Percentiles rank a stretch among this genome's conserved stretches.
These are phyloP conservation scores for Frieseomelitta varia DNA, from an alignment of 1,140 invertebrate genomes.

Conservation along the genomic window DNA sequence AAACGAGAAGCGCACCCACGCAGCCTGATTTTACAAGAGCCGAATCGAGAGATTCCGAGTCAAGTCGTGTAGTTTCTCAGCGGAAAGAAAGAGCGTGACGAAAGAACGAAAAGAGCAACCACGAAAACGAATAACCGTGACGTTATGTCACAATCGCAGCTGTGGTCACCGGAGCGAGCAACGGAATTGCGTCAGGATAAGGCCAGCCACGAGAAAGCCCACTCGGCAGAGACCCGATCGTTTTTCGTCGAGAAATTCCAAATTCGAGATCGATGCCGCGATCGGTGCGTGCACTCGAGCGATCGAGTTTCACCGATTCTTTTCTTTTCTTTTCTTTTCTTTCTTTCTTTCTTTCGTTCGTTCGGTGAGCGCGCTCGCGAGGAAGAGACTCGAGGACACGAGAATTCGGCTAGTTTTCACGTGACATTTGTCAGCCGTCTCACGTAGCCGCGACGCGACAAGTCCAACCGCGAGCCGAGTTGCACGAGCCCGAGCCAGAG, in stretches of 20 bases:
- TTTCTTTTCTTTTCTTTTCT: no score
- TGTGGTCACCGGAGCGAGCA: not conserved
- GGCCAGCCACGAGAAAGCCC: conserved; percentile 5
- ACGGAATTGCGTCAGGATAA: conserved; percentile 37
- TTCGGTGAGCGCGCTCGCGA: no score
- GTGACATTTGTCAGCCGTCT: conserved; percentile 68
- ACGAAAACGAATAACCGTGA: conserved; percentile 7
- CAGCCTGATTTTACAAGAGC: not conserved
- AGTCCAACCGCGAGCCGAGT: conserved; percentile 48
- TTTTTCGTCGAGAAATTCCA: not conserved
- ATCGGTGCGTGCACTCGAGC: no score
- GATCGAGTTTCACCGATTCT: not conserved
- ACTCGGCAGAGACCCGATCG: not conserved
- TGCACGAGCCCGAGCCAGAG: conserved; percentile 66
- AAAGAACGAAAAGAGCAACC: not conserved
- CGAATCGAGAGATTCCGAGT: not conserved
- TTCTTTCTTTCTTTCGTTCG: no score
- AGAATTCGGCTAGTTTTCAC: conserved; percentile 54
- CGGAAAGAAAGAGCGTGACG: not conserved
- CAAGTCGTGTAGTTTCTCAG: not conserved
- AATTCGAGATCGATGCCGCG: no score
- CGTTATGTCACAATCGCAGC: conserved; percentile 46
- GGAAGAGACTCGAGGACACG: no score
- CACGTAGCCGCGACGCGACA: conserved; percentile 58
- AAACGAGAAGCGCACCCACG: not conserved